Percentiles rank a stretch among this genome's conserved stretches.
phyloP scores from a whole-genome alignment of 2,797 vertebrate species.

The Dryobates pubescens region DNA sequence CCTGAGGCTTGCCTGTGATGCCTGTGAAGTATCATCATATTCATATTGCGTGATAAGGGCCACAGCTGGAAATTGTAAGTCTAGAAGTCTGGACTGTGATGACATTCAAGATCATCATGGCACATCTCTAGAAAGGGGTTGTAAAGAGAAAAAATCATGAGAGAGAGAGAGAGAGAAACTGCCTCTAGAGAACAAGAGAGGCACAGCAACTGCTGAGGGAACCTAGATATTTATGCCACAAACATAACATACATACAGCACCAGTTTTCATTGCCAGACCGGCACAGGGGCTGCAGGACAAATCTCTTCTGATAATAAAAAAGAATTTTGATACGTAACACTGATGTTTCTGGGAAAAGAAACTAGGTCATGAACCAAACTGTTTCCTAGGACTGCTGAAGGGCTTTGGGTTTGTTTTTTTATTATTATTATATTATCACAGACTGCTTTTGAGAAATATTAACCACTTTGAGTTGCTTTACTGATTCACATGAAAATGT shows the following conservation, averaged over 20 bases:
- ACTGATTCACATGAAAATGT: not conserved
- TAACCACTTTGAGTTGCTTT: conserved; percentile 36
- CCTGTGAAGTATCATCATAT: not conserved
- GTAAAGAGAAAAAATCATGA: not conserved
- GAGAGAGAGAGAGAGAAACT: too few species aligned
- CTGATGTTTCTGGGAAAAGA: not conserved
- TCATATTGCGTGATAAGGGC: not conserved
- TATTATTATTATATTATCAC: not conserved
- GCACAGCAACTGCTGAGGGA: not conserved
- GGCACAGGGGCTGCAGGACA: not conserved
- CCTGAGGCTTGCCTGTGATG: not conserved
- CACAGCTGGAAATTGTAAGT: not conserved
- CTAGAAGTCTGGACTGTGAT: not conserved
- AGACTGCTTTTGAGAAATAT: conserved; percentile 48
- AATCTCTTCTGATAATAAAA: not conserved
- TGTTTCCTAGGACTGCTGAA: conserved; percentile 10
- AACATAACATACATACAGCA: not conserved
- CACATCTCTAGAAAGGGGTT: not conserved
- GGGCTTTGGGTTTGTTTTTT: conserved; percentile 6
- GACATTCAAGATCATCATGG: not conserved
- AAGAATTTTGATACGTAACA: not conserved
- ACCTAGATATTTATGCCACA: not conserved
- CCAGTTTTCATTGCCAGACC: not conserved
- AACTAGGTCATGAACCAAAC: not conserved
- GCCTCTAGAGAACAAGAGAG: not conserved